Conservation (phyloP, 2,888 invertebrate species). For the Melolontha melolontha region DNA sequence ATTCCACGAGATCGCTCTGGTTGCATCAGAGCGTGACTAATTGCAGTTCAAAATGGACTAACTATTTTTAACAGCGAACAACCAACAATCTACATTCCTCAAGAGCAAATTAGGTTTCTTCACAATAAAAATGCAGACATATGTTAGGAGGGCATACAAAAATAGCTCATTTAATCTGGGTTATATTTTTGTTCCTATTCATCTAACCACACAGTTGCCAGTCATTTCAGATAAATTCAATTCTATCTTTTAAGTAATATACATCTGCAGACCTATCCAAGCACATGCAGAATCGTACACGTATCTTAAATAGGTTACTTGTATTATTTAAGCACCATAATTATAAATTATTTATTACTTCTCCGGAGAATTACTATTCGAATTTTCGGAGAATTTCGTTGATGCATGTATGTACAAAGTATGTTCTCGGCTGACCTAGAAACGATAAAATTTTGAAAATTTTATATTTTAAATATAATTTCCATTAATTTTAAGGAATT, state of each 20-base stretch:
- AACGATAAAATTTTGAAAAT: no score
- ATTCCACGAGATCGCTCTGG: background rate
- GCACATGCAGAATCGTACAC: background rate
- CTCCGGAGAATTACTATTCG: background rate
- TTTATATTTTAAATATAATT: no score
- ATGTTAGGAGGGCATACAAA: constrained; percentile 33
- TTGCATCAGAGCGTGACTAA: background rate
- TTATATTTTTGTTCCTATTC: constrained; percentile 43
- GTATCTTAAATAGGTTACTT: constrained; percentile 26
- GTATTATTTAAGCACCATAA: constrained; percentile 20
- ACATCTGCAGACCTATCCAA: constrained; percentile 19
- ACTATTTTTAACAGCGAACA: background rate
- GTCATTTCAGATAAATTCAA: constrained; percentile 39
- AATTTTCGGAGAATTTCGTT: no score
- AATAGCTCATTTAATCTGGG: constrained; percentile 44
- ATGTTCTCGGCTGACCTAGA: no score
- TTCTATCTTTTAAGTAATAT: constrained; percentile 37
- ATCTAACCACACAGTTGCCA: constrained; percentile 40
- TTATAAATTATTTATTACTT: constrained; percentile 35
- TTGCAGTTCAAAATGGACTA: constrained; percentile 3
- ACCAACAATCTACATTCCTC: constrained; percentile 17
- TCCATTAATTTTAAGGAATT: no score
- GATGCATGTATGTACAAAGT: no score
- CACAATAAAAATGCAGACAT: constrained; percentile 29
- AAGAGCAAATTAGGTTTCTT: constrained; percentile 22